Percentiles rank a stretch among this genome's conserved stretches.
These are phyloP conservation scores for Oncorhynchus kisutch DNA, from an alignment of 2,113 vertebrate species.

Conservation along the genomic window DNA sequence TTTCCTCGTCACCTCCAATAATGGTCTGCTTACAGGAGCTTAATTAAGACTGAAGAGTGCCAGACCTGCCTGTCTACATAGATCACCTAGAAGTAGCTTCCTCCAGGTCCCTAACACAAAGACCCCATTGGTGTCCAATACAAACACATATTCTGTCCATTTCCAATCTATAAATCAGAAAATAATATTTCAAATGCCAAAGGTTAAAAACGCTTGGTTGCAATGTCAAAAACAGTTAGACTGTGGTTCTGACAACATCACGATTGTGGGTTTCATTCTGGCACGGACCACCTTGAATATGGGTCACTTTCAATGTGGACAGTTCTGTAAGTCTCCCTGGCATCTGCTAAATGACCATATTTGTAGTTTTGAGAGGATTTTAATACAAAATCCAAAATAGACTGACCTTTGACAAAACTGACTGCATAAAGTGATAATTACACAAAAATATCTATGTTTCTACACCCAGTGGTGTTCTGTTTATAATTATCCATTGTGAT, in stretches of 20 bases:
- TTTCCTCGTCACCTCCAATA: constrained; percentile 69
- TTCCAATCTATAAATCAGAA: constrained; percentile 50
- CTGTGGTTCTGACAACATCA: no score
- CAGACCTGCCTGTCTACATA: constrained; percentile 61
- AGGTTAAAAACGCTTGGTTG: constrained; percentile 7
- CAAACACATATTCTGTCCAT: constrained; percentile 59
- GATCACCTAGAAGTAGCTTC: constrained; percentile 54
- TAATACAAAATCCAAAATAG: no score
- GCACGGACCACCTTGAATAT: no score
- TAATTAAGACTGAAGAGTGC: constrained; percentile 60
- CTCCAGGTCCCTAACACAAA: constrained; percentile 65
- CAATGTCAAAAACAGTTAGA: constrained; percentile 17
- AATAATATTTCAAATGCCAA: constrained; percentile 18
- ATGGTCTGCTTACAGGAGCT: constrained; percentile 60
- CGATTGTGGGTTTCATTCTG: no score
- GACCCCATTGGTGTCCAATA: constrained; percentile 59
- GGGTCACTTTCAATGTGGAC: no score
- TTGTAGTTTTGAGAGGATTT: no score
- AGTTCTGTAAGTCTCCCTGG: no score
- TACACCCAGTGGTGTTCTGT: background rate
- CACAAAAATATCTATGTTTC: background rate
- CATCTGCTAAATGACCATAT: no score
- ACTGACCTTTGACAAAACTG: background rate
- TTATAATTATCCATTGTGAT: no score
- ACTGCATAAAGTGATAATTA: background rate